Conservation (phyloP, 1,140 invertebrate species). For the Amphibalanus amphitrite region DNA sequence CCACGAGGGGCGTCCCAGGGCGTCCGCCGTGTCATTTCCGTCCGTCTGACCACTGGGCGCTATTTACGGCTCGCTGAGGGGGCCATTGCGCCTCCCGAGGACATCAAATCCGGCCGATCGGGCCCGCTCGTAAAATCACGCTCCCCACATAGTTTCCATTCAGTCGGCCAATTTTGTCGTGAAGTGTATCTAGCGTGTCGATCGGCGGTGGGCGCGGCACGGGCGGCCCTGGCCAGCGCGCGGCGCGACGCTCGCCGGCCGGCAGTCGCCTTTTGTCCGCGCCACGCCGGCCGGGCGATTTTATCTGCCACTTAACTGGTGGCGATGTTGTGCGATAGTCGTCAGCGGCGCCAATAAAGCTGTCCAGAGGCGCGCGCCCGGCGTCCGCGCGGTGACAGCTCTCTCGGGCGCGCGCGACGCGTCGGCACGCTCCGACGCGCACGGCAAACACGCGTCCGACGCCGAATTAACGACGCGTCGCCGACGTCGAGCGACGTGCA, state of each 20-base stretch:
- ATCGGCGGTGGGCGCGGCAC: neutral
- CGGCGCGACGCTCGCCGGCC: no score
- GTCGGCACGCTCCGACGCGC: neutral
- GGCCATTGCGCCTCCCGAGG: no score
- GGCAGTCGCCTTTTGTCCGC: neutral
- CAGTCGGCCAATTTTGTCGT: neutral
- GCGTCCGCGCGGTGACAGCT: neutral
- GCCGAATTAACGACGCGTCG: no score
- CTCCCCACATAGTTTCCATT: neutral
- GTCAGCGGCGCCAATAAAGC: neutral
- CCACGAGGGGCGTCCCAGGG: no score
- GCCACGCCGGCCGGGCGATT: neutral
- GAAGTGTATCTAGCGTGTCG: neutral
- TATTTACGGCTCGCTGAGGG: neutral
- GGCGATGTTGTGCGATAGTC: neutral
- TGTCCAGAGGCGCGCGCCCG: neutral
- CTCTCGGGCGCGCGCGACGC: neutral
- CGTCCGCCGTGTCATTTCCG: neutral
- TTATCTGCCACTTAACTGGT: neutral
- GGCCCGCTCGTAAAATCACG: neutral
- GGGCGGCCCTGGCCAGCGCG: no score
- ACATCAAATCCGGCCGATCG: neutral
- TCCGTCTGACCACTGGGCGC: neutral
- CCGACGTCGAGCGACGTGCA: no score
- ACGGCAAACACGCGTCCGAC: neutral